Conservation (phyloP, 2,113 vertebrate genomes). For the Platichthys flesus region DNA sequence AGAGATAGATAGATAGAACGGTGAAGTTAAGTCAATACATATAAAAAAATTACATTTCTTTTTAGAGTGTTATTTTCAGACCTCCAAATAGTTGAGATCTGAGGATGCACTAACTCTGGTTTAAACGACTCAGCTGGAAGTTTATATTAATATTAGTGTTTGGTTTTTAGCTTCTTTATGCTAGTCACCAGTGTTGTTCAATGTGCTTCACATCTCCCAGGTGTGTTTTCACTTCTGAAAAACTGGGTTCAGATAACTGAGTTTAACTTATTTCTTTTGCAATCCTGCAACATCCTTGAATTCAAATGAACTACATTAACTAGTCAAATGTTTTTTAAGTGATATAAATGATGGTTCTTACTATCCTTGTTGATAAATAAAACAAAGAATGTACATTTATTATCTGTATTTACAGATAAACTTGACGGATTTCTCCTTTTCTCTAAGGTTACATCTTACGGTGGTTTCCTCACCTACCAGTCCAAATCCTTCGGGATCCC, state of each 20-base stretch:
- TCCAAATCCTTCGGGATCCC: constrained; percentile 94
- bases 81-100: not conserved
- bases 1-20: not conserved
- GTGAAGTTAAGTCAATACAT: not conserved
- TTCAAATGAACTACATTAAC: not conserved
- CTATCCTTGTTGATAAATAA: constrained; percentile 1
- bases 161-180: too few relatives aligned
- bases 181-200: not conserved
- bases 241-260: too few relatives aligned
- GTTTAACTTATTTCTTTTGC: too few relatives aligned
- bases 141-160: too few relatives aligned
- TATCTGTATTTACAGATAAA: not conserved
- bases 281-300: not conserved
- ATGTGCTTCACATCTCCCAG: too few relatives aligned
- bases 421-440: constrained; percentile 8
- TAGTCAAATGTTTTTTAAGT: not conserved
- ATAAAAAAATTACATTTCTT: too few relatives aligned
- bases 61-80: too few relatives aligned
- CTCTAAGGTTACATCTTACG: constrained; percentile 92
- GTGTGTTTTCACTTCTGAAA: too few relatives aligned
- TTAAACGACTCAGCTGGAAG: not conserved
- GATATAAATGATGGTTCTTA: not conserved
- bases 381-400: not conserved
- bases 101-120: not conserved
- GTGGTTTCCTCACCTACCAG: constrained; percentile 92